Percentiles rank a stretch among this genome's conserved stretches.
Evolutionary conservation across 2,797 vertebrate genomes (phyloP).

Genomic region (Australoheros facetus): DNA sequence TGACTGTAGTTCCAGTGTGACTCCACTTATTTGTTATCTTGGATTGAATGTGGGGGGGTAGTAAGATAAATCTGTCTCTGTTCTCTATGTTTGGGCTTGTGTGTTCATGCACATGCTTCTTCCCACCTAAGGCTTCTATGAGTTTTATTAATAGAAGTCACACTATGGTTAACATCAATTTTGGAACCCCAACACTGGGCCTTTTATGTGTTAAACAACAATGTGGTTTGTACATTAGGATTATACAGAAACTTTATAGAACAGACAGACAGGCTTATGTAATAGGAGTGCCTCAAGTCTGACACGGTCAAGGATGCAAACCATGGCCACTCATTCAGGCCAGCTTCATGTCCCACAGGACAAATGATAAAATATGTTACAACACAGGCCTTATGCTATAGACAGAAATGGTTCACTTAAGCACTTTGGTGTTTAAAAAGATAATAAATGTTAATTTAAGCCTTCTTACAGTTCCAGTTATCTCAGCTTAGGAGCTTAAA

Average conservation of each 20-base stretch:
- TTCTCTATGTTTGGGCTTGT: conserved; percentile 32
- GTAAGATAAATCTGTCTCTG: conserved; percentile 49
- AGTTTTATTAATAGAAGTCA: conserved; percentile 64
- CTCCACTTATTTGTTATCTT: conserved; percentile 52
- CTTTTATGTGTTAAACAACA: conserved; percentile 74
- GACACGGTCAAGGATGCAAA: conserved; percentile 51
- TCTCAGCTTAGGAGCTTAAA: not conserved
- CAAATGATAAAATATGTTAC: conserved; percentile 11
- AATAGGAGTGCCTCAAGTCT: conserved; percentile 51
- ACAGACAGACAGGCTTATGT: conserved; percentile 63
- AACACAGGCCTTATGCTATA: not conserved
- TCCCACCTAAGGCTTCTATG: conserved; percentile 43
- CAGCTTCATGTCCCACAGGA: conserved; percentile 26
- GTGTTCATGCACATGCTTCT: conserved; percentile 12
- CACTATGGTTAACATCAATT: conserved; percentile 61
- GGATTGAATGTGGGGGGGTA: conserved; percentile 18
- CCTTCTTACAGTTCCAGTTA: not conserved
- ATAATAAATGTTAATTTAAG: conserved; percentile 1
- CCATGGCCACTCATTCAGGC: conserved; percentile 39
- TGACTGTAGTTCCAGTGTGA: conserved; percentile 46
- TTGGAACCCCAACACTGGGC: conserved; percentile 56
- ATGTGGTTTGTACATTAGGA: conserved; percentile 63
- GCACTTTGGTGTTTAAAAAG: not conserved
- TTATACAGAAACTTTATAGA: conserved; percentile 66
- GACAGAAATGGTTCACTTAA: not conserved